Percentiles rank a stretch among this genome's conserved stretches.
Conservation (phyloP, 2,888 invertebrate species). For the Leptinotarsa peninsularis region DNA sequence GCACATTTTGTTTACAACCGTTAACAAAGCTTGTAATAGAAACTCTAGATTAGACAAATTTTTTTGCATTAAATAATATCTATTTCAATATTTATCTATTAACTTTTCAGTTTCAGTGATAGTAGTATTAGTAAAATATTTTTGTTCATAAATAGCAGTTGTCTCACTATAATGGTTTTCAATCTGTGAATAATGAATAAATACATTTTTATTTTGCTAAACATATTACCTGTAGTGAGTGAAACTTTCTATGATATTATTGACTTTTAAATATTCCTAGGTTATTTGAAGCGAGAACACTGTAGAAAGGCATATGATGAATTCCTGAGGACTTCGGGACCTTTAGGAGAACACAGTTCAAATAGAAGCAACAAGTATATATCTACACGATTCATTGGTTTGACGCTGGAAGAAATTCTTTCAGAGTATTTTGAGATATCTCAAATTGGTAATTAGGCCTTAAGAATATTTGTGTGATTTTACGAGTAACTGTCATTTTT, state of each 20-base stretch:
- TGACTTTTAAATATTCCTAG: constrained; percentile 50
- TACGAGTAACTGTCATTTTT: not conserved
- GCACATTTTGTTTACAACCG: no score
- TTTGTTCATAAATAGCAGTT: not conserved
- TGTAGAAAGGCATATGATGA: constrained; percentile 58
- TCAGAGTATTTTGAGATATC: constrained; percentile 61
- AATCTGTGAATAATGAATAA: not conserved
- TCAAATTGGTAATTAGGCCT: constrained; percentile 57
- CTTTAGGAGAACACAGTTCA: constrained; percentile 54
- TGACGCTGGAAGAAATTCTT: constrained; percentile 61
- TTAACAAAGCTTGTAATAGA: no score
- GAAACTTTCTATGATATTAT: not conserved
- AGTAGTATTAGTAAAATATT: no score
- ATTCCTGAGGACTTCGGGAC: constrained; percentile 57
- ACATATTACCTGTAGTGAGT: not conserved
- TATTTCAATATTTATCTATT: no score
- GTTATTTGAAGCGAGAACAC: constrained; percentile 61
- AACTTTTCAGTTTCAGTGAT: no score
- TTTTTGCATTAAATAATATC: no score
- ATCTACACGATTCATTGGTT: constrained; percentile 59
- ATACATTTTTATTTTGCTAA: not conserved
- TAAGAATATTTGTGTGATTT: no score
- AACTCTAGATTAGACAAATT: no score
- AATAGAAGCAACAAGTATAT: constrained; percentile 56
- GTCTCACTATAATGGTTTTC: not conserved